Percentiles rank a stretch among this genome's conserved stretches.
Evolutionary conservation across 2,888 invertebrate genomes (phyloP).

Genomic region (Scaeva pyrastri): DNA sequence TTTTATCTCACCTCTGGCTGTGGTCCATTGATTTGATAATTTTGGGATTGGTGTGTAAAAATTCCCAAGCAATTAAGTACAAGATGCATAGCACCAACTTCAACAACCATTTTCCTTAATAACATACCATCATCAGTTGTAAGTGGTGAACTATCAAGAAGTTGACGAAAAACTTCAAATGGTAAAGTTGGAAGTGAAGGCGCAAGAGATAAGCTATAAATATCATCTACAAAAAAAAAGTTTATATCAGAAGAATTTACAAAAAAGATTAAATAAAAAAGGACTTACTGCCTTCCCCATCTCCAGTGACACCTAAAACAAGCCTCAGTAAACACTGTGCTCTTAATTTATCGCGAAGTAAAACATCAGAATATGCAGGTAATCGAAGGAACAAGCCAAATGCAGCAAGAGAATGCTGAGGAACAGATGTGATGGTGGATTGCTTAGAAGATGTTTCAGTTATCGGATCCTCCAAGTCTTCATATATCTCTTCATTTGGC

Average conservation of each 20-base stretch:
- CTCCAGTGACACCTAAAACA: slow-evolving; percentile 95
- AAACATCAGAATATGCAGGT: slow-evolving; percentile 95
- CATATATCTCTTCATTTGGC: slow-evolving; percentile 87
- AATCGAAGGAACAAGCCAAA: slow-evolving; percentile 94
- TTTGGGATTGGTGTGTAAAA: slow-evolving; percentile 92
- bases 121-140: slow-evolving; percentile 91
- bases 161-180: slow-evolving; percentile 86
- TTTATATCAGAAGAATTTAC: slow-evolving; percentile 14
- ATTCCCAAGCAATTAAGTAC: slow-evolving; percentile 94
- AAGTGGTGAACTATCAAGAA: slow-evolving; percentile 91
- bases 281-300: slow-evolving; percentile 92
- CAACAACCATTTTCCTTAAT: slow-evolving; percentile 91
- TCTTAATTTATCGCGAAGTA: slow-evolving; percentile 92
- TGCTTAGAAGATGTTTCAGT: slow-evolving; percentile 85
- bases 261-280: neutral
- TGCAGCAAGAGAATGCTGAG: slow-evolving; percentile 95
- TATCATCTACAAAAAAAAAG: slow-evolving; percentile 86
- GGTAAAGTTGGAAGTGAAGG: slow-evolving; percentile 87
- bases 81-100: slow-evolving; percentile 93
- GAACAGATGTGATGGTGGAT: slow-evolving; percentile 87
- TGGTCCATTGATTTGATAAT: slow-evolving; percentile 83
- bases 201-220: slow-evolving; percentile 89
- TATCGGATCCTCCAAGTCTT: slow-evolving; percentile 86
- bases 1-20: slow-evolving; percentile 78
- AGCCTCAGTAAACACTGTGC: slow-evolving; percentile 94